Base-by-base conservation (phyloP, 2,888 invertebrate species). In the Tridacna crocea region DNA sequence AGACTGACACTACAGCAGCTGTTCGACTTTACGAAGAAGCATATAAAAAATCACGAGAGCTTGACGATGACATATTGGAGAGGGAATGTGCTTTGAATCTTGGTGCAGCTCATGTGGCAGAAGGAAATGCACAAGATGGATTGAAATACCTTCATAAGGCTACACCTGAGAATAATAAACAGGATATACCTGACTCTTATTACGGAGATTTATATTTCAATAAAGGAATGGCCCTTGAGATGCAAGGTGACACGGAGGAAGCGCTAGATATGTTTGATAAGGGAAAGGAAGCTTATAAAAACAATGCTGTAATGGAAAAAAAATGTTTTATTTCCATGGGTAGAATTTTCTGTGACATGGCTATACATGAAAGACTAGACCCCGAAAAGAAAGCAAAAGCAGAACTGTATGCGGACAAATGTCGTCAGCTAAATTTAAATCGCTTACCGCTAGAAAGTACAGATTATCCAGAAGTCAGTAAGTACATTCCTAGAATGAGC, bases 151-250 rank as follows among this genome's bases (percentile, higher is more conserved):
- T 93, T 22, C 87, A 90, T 13, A 83, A 84, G 68, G 91, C 91
- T 19, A 72, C 86, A 22, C 91, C 92, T 2, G 89, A 91, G 12
- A 11, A 85, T 84, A 51, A 61, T 61, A 58, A 77, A 75, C 55
- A 89, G 90, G 84, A 84, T n/a, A 55, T 19, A 3, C 10, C n/a
- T 0, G 27, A 27, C n/a, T 15, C 55, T 26, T 74, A 90, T 4
- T 92, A 92, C 84, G 92, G 91, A 0, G 93, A 93, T 83, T 83
- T 93, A 15, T 92, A 87, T 80, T 93, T 90, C 77, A 93, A 93
- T 83, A 89, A 91, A 72, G 93, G 90, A 27, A 82, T 93, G 24
- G 93, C 89, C 4, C 89, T 90, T 85, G 92, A 93, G 81, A 80
- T 83, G 19, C 73, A 89, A 22, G 77, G 82, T 11, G 86, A 90